phyloP scores from a whole-genome alignment of 2,113 vertebrate genomes.

The Acinonyx jubatus region DNA sequence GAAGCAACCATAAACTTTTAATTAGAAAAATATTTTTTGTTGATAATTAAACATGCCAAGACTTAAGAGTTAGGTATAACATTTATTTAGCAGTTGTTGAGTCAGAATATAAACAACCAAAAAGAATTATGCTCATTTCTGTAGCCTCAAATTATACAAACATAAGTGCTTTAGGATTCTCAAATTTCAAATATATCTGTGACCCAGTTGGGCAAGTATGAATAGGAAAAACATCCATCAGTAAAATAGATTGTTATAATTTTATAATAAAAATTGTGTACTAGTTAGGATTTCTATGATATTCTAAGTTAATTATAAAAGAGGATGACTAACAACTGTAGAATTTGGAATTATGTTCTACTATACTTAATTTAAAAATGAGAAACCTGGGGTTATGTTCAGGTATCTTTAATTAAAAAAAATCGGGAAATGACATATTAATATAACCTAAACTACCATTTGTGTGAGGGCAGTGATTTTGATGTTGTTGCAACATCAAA shows the following conservation, averaged over 20 bases:
- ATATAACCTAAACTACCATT: slow-evolving; percentile 8
- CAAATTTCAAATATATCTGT: slow-evolving; percentile 22
- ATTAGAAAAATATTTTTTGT: slow-evolving; percentile 27
- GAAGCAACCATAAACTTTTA: slow-evolving; percentile 27
- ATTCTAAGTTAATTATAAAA: slow-evolving; percentile 48
- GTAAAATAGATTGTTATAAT: background rate
- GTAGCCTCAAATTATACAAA: background rate
- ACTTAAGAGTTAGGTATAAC: background rate
- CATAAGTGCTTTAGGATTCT: slow-evolving; percentile 15
- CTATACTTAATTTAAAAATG: slow-evolving; percentile 50
- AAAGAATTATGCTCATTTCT: slow-evolving; percentile 30
- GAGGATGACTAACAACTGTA: background rate
- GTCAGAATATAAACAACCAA: slow-evolving; percentile 2
- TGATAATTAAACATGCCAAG: background rate
- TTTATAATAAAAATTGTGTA: slow-evolving; percentile 35
- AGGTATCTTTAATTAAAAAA: slow-evolving; percentile 55
- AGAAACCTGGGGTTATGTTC: background rate
- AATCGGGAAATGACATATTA: slow-evolving; percentile 29
- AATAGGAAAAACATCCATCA: background rate
- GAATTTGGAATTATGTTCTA: slow-evolving; percentile 38
- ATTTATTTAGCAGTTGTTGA: background rate
- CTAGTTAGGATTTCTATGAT: background rate
- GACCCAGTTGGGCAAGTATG: background rate
- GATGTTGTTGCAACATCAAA: slow-evolving; percentile 26
- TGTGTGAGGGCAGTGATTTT: slow-evolving; percentile 66